phyloP scores from a whole-genome alignment of 2,888 invertebrate species.

The Drosophila birchii region DNA sequence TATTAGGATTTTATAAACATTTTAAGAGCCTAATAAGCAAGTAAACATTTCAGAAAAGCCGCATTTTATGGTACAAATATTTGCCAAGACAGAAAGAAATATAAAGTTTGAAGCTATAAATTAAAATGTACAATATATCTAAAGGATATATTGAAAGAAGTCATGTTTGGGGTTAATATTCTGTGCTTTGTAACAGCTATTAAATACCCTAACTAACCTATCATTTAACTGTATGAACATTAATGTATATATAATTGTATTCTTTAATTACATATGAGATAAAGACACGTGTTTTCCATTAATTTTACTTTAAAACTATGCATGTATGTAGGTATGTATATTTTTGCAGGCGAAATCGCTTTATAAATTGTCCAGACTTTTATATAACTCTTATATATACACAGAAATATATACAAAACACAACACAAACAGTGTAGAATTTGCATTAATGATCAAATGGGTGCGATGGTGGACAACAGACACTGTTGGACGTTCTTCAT shows the following conservation, averaged over 20 bases:
- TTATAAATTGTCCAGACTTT: constrained; percentile 28
- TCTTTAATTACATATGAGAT: neutral
- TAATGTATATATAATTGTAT: neutral
- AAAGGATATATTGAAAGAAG: neutral
- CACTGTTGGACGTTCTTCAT: constrained; percentile 26
- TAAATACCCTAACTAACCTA: neutral
- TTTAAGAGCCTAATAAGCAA: neutral
- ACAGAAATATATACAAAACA: constrained; percentile 6
- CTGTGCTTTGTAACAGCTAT: neutral
- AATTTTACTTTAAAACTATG: constrained; percentile 8
- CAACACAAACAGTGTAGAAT: constrained; percentile 22
- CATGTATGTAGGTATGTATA: neutral
- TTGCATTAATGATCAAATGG: constrained; percentile 1
- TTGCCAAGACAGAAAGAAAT: neutral
- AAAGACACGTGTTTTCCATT: neutral
- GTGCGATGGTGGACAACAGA: constrained; percentile 28
- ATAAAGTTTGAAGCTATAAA: neutral
- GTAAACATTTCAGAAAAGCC: neutral
- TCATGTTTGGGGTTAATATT: neutral
- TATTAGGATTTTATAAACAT: neutral
- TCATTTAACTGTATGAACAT: neutral
- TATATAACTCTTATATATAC: constrained; percentile 13
- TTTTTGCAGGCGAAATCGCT: constrained; percentile 8
- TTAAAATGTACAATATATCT: neutral
- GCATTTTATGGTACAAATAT: neutral